Evolutionary conservation across 2,797 vertebrate genomes (phyloP).

Genomic region (Arnoldichthys spilopterus): DNA sequence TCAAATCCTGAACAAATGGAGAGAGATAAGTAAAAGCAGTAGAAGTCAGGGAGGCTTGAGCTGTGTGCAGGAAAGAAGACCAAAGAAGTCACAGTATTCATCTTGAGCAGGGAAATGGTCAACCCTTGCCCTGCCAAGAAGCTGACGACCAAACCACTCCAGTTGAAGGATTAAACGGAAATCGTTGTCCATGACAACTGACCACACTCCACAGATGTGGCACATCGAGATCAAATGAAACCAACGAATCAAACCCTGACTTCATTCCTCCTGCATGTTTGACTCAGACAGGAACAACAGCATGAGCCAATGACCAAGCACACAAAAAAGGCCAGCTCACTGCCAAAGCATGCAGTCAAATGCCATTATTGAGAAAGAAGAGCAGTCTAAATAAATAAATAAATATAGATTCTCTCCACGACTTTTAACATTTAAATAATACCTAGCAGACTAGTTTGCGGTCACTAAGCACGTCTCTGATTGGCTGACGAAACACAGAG

Average conservation of each 20-base stretch:
- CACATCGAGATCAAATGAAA: neutral
- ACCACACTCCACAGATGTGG: neutral
- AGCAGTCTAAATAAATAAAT: too few relatives aligned
- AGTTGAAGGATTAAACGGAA: neutral
- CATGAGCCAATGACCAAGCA: conserved; percentile 59
- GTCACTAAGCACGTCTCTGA: neutral
- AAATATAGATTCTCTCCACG: too few relatives aligned
- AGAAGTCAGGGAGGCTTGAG: neutral
- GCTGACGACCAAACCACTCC: neutral
- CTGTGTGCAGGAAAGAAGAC: too few relatives aligned
- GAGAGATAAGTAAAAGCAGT: neutral
- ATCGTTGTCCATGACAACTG: neutral
- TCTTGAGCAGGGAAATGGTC: neutral
- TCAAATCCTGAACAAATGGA: conserved; percentile 27
- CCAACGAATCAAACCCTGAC: neutral
- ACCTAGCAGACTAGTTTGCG: too few relatives aligned
- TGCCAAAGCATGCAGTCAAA: conserved; percentile 17
- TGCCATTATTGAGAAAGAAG: neutral
- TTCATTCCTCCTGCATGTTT: neutral
- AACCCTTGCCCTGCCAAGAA: neutral
- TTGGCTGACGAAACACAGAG: neutral
- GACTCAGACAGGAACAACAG: conserved; percentile 46
- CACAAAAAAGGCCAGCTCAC: conserved; percentile 40
- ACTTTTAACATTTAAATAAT: too few relatives aligned
- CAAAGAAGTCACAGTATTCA: neutral